Evolutionary conservation across 2,797 vertebrate genomes (phyloP).

Genomic region (Clarias fuscus): DNA sequence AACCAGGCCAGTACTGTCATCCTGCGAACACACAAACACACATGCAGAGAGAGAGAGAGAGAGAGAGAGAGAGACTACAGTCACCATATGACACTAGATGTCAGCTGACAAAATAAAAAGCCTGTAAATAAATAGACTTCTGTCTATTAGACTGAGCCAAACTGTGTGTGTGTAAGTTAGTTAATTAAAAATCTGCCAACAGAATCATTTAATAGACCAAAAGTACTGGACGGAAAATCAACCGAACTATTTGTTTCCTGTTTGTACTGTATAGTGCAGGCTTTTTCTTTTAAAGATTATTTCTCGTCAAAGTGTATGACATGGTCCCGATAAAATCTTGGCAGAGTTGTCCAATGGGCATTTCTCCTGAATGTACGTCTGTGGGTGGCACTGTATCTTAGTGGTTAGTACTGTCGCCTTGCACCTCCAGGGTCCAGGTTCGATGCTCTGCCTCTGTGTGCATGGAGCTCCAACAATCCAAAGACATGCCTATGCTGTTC

Average conservation of each 20-base stretch:
- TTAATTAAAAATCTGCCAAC: not conserved
- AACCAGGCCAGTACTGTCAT: constrained; percentile 88
- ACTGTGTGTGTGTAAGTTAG: not conserved
- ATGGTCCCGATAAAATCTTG: not conserved
- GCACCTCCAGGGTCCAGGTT: too few relatives aligned
- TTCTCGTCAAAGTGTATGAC: not conserved
- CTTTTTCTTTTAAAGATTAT: not conserved
- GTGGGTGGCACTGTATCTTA: too few relatives aligned
- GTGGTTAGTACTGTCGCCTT: too few relatives aligned
- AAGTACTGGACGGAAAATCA: not conserved
- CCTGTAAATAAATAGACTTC: not conserved
- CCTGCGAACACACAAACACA: constrained; percentile 65
- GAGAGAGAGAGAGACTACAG: constrained; percentile 5
- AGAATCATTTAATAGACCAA: not conserved
- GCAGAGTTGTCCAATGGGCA: not conserved
- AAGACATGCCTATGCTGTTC: too few relatives aligned
- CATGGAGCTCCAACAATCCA: too few relatives aligned
- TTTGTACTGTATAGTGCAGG: not conserved
- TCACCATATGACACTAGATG: not conserved
- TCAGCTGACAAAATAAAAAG: not conserved
- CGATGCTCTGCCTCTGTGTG: too few relatives aligned
- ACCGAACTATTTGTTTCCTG: not conserved
- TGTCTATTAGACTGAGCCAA: not conserved
- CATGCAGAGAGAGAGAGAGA: constrained; percentile 45
- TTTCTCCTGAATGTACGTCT: too few relatives aligned